Evolutionary conservation across 1,140 invertebrate species (phyloP), one percentile per base, ranked within the genome.

Genomic region (Eufriesea mexicana): DNA sequence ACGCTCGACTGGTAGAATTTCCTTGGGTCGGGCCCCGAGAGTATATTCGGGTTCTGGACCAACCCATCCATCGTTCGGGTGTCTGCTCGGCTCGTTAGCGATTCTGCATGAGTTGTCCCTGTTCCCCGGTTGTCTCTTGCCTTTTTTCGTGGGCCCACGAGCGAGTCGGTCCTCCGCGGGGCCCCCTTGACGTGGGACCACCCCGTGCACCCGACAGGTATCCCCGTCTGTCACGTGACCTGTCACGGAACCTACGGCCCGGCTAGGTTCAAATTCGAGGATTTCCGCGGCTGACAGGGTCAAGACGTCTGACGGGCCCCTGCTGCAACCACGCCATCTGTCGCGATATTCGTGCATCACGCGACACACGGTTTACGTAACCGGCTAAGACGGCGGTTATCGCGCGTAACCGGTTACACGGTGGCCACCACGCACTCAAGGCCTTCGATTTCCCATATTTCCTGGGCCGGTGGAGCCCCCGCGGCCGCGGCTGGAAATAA

Each of bases 51-150:
- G 84, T 78, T 79, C 83, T 57, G 86, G 77, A 79, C 80, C 79
- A 86, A 90, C 78, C 91, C 92, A 93, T 93, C 92, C 91, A 94
- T 94, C 92, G 89, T 93, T 91, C 89, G 88, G 89, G 92, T 92
- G 92, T 93, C 91, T 79, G 79, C 84, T 87, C 76, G 89, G 89
- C 92, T 93, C 92, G 93, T 93, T 93, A 93, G 91, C 89, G 92
- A 93, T 93, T 93, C 92, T 89, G 87, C 91, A 91, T 92, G 91
- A 93, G 90, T 93, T 91, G 89, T 91, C 90, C 86, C 81, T 83
- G 83, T 89, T 86, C 86, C 55, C 61, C 84, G n/a, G 42, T 74
- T 20, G 72, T 74, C 73, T 25, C 59, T 90, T 80, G 86, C 86
- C 86, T 90, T 90, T 91, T 91, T 91, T 88, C 87, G 72, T 81